Percentiles rank a stretch among this genome's conserved stretches.
phyloP scores from a whole-genome alignment of 1,140 invertebrate genomes.

The Papilio helenus region DNA sequence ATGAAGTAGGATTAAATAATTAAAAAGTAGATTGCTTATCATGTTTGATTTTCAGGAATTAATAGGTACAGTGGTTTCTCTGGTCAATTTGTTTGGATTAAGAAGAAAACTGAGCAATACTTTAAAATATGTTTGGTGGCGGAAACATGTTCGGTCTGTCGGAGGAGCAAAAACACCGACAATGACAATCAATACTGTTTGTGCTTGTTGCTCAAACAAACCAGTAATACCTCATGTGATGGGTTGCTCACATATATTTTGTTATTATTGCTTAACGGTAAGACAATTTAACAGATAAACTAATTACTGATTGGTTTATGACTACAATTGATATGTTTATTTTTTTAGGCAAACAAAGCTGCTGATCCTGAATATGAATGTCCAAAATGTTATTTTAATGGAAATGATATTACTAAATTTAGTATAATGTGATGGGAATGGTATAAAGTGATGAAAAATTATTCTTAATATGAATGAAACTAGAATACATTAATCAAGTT shows the following conservation, averaged over 20 bases:
- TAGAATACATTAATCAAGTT: neutral
- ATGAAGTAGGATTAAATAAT: neutral
- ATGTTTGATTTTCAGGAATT: constrained; percentile 81
- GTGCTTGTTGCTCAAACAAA: constrained; percentile 83
- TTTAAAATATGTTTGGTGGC: constrained; percentile 75
- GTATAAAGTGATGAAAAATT: neutral
- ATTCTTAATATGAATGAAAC: neutral
- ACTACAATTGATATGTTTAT: constrained; percentile 31
- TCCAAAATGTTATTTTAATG: constrained; percentile 74
- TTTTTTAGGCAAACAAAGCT: constrained; percentile 72
- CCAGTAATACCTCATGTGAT: constrained; percentile 85
- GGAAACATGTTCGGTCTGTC: constrained; percentile 47
- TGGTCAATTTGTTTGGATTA: constrained; percentile 84
- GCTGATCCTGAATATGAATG: constrained; percentile 70
- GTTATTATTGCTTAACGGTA: constrained; percentile 85
- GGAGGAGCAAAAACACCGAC: constrained; percentile 39
- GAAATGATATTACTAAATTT: constrained; percentile 62
- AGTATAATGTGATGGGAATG: constrained; percentile 45
- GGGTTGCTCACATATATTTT: constrained; percentile 86
- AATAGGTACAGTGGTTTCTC: constrained; percentile 83
- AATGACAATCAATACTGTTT: constrained; percentile 80
- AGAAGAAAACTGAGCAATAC: constrained; percentile 75
- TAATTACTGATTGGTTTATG: neutral
- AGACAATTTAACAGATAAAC: constrained; percentile 25
- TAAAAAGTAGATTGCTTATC: neutral